Base-by-base conservation (phyloP, 1,140 invertebrate genomes). In the Drosophila ficusphila region DNA sequence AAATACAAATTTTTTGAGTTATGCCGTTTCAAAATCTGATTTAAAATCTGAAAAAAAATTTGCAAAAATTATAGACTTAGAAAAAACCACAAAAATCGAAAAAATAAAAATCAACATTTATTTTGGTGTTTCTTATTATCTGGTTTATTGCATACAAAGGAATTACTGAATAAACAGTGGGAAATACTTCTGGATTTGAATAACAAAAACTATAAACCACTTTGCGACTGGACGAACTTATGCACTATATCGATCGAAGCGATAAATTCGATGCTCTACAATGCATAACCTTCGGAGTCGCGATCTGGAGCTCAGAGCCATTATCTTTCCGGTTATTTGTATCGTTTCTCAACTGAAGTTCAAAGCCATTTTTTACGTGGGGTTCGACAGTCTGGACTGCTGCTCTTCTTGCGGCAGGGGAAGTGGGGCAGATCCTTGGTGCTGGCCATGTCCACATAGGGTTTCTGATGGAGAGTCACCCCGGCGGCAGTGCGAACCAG, bases 401-500 rank as follows among this genome's bases (percentile, higher is more conserved):
- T 36, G 7, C 19, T 14, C 18, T 11, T n/a, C 2, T 31, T 29
- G 16, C 16, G 16, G 8, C 47, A 6, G 0, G 64, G 41, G 9
- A 69, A 57, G 6, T 6, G 18, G 11, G 64, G 67, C n/a, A 60
- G 14, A 27, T 61, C 29, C 19, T n/a, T 29, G 23, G 27, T 29
- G 2, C 46, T 36, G 4, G 5, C 11, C 14, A 27, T 7, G n/a
- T 48, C 12, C 33, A 29, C 12, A 6, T 62, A 62, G 27, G 70
- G 58, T 7, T 38, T 44, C 41, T 76, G 76, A 9, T 76, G 76
- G 1, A 88, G 29, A 2, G 82, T 86, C 0, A 81, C 68, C 0
- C 81, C 81, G n/a, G 81, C 81, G 0, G 81, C 81, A 0, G 81
- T 86, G 5, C 81, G 82, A 0, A 82, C 69, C 3, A 86, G 34